Percentiles rank a stretch among this genome's conserved stretches.
These are phyloP conservation scores for Dorcus parallelipipedus DNA, from an alignment of 2,888 invertebrate genomes.

Conservation along the genomic window DNA sequence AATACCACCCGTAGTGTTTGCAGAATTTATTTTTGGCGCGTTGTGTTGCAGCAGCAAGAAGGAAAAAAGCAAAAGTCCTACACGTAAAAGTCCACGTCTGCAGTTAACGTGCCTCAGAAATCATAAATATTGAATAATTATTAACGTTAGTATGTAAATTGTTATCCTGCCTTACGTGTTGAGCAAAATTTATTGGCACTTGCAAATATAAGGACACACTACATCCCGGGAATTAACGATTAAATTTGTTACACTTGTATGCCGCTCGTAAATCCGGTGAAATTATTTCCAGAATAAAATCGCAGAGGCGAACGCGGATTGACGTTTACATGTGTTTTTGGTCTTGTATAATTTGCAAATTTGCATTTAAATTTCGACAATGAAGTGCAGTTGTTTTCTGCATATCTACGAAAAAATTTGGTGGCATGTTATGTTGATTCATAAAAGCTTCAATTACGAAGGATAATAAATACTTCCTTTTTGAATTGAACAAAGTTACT, in stretches of 20 bases:
- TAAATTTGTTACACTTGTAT: background rate
- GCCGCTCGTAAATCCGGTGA: background rate
- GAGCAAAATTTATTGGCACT: background rate
- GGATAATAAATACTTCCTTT: too few species aligned
- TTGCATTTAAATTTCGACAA: too few species aligned
- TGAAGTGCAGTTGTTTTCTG: too few species aligned
- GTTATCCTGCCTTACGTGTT: constrained; percentile 1
- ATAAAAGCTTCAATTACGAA: too few species aligned
- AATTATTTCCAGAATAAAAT: background rate
- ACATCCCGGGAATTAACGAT: background rate
- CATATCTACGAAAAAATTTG: too few species aligned
- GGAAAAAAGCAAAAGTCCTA: background rate
- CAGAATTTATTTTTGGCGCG: background rate
- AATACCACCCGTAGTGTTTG: background rate
- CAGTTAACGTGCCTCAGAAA: constrained; percentile 8
- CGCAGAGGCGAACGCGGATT: background rate
- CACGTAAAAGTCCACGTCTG: background rate
- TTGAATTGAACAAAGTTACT: too few species aligned
- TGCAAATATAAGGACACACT: background rate
- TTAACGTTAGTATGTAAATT: constrained; percentile 11
- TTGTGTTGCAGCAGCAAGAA: background rate
- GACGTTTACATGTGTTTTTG: background rate
- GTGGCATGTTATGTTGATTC: too few species aligned
- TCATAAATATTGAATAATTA: constrained; percentile 9
- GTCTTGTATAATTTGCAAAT: too few species aligned